These are phyloP conservation scores for Pomacea canaliculata DNA, from an alignment of 2,888 invertebrate genomes.

Conservation along the genomic window DNA sequence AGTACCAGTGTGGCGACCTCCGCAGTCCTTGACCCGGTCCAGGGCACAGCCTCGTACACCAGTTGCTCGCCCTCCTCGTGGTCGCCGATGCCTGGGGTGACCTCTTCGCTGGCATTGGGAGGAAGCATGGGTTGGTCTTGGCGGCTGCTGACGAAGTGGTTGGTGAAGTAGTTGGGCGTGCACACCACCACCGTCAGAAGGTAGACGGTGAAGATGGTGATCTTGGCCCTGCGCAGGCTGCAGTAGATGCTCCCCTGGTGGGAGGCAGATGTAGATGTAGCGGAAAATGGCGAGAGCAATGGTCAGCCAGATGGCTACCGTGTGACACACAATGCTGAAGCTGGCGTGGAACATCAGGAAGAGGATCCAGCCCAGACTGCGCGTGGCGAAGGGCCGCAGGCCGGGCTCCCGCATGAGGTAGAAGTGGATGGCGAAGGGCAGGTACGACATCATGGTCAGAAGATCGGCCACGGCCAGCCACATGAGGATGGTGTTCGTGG, in stretches of 20 bases:
- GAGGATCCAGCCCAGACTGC: conserved; percentile 68
- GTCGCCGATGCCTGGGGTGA: neutral
- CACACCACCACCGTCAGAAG: conserved; percentile 87
- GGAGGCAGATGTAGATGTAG: conserved; percentile 80
- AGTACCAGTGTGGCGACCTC: conserved; percentile 9
- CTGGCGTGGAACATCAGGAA: conserved; percentile 82
- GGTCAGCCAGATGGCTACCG: conserved; percentile 93
- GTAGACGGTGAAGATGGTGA: conserved; percentile 85
- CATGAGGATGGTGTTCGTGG: conserved; percentile 92
- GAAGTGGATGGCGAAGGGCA: conserved; percentile 86
- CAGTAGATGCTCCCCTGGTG: conserved; percentile 84
- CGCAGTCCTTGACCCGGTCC: conserved; percentile 5
- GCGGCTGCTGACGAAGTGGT: conserved; percentile 67
- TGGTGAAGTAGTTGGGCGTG: conserved; percentile 86
- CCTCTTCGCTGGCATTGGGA: neutral
- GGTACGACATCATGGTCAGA: conserved; percentile 89
- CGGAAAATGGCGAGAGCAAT: conserved; percentile 94
- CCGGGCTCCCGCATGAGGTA: conserved; percentile 59
- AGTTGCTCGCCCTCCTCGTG: neutral
- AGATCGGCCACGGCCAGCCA: conserved; percentile 87
- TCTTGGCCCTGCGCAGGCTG: conserved; percentile 83
- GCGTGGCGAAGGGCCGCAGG: conserved; percentile 51
- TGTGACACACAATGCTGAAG: conserved; percentile 88
- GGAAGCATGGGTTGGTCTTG: neutral
- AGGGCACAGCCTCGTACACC: conserved; percentile 20